phyloP scores from a whole-genome alignment of 1,140 invertebrate species.

The Leptopilina boulardi region DNA sequence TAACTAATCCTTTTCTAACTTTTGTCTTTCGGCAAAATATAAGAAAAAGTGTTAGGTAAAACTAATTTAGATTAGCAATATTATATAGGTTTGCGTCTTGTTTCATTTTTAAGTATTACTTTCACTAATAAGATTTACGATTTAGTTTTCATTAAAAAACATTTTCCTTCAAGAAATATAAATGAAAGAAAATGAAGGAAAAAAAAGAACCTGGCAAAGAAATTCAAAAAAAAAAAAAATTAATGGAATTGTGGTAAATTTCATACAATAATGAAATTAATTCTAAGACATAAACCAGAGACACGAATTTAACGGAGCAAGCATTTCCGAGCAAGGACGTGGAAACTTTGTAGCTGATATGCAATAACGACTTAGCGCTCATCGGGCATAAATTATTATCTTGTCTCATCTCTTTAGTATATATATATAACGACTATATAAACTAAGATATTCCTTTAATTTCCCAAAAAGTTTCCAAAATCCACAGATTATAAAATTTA shows the following conservation, averaged over 20 bases:
- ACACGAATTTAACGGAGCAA: slow-evolving; percentile 7
- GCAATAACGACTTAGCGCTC: slow-evolving; percentile 21
- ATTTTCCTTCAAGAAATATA: too few relatives aligned
- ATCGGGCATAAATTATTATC: slow-evolving; percentile 28
- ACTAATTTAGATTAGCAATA: too few relatives aligned
- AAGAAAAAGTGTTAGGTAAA: too few relatives aligned
- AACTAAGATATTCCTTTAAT: background rate
- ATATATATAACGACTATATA: background rate
- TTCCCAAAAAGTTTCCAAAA: background rate
- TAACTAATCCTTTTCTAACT: too few relatives aligned
- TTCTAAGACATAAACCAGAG: slow-evolving; percentile 24
- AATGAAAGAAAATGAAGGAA: background rate
- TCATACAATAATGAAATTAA: slow-evolving; percentile 6
- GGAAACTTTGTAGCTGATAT: slow-evolving; percentile 27
- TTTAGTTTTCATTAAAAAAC: too few relatives aligned
- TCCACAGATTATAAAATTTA: too few relatives aligned
- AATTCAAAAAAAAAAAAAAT: background rate
- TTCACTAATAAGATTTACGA: too few relatives aligned
- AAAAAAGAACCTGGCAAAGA: background rate
- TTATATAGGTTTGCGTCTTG: too few relatives aligned
- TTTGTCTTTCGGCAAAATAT: too few relatives aligned
- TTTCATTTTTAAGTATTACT: too few relatives aligned
- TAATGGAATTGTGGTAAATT: slow-evolving; percentile 11
- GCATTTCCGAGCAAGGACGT: slow-evolving; percentile 14
- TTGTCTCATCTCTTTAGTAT: background rate